Conservation (phyloP, 2,113 vertebrate genomes). For the Chunga burmeisteri region DNA sequence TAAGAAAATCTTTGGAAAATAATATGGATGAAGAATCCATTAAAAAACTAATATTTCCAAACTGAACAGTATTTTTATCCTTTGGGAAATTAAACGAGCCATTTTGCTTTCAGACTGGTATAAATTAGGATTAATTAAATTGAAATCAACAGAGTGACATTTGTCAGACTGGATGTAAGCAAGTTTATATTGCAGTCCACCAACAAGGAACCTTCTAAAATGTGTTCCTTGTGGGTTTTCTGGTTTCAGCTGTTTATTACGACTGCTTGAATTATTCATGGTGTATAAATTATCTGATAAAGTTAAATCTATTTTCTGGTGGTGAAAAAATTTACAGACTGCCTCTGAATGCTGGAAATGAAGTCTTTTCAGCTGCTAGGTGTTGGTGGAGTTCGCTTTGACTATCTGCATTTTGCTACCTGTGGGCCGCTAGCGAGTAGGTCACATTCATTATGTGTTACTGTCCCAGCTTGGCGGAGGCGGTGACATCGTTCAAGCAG, state of each 20-base stretch:
- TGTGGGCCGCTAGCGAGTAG: not conserved
- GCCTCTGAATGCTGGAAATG: not conserved
- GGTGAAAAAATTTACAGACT: not conserved
- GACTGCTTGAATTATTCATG: slow-evolving; percentile 14
- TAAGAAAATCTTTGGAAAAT: not conserved
- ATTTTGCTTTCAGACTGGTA: slow-evolving; percentile 3
- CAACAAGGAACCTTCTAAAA: not conserved
- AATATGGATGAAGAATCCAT: not conserved
- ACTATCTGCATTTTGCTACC: not conserved
- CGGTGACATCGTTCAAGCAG: not conserved
- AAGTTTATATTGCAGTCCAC: not conserved
- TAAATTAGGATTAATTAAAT: slow-evolving; percentile 10
- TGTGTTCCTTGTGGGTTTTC: not conserved
- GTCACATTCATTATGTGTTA: not conserved
- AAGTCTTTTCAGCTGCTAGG: not conserved
- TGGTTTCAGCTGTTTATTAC: slow-evolving; percentile 3
- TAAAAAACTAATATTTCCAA: not conserved
- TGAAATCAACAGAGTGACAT: not conserved
- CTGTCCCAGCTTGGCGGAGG: not conserved
- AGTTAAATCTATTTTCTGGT: not conserved
- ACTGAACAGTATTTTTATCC: not conserved
- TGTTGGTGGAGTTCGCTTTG: not conserved
- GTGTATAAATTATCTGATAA: not conserved
- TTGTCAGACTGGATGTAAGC: not conserved
- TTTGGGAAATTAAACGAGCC: slow-evolving; percentile 6